Base-by-base conservation (phyloP, 2,797 vertebrate genomes). In the Semotilus atromaculatus region DNA sequence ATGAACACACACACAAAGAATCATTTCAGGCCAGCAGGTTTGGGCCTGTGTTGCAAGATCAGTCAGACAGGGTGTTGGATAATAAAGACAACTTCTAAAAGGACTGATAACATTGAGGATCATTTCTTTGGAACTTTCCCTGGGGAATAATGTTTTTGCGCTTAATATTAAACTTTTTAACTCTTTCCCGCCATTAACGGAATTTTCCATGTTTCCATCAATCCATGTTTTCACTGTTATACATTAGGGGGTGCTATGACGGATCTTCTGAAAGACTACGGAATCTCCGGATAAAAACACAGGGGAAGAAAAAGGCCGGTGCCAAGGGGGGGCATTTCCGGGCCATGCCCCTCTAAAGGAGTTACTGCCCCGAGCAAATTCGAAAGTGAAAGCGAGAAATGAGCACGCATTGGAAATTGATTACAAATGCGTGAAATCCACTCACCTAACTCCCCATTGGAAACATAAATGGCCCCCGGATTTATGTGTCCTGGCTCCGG, bases 91-190 rank as follows among this genome's bases (percentile, higher is more conserved):
- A 73, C 5, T 2, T 62, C 26, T 73, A 34, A 48, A 73, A 9
- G n/a, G 53, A 18, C 10, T 66, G 81, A 82, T 82, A 74, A 51
- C 81, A 73, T n/a, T 48, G 53, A 60, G 11, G 34, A 71, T 81
- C 0, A 70, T 40, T 38, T 53, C 19, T 40, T 26, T 71, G 34
- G 3, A 81, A 70, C 79, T 43, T 55, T 58, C 55, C 60, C 36
- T 29, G 14, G 53, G 34, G 53, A 29, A 29, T 48, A 77, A 62
- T 62, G 16, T 43, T 43, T 62, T n/a, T 23, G 31, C 29, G 8
- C 10, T 36, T 51, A 51, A 74, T 74, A 53, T 74, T 74, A 53
- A 48, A 43, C 75, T 19, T 62, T 62, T 18, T 40, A 40, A 16
- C 75, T 16, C 36, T 58, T 55, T 64, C 26, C 6, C n/a, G 11